Conservation (phyloP, 2,888 invertebrate genomes). For the Polia nebulosa region DNA sequence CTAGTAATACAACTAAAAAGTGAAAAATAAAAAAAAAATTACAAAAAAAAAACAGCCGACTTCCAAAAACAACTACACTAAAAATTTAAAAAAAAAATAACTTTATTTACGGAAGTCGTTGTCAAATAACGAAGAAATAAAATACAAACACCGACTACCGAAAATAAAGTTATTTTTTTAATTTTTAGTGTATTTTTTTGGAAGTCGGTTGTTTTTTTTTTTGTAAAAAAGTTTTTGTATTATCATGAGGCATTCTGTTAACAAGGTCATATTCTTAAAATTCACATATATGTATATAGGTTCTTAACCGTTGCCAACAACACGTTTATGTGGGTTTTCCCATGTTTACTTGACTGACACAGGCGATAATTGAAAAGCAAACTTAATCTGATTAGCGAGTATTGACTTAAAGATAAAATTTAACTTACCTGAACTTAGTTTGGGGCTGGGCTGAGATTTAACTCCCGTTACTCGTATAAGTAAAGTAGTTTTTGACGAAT, state of each 20-base stretch:
- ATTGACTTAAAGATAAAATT: constrained; percentile 7
- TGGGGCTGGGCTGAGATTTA: neutral
- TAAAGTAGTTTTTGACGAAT: neutral
- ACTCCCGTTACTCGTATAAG: constrained; percentile 13
- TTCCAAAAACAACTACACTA: too few species aligned
- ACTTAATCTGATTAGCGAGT: constrained; percentile 20
- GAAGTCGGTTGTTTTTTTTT: too few species aligned
- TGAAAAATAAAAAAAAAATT: too few species aligned
- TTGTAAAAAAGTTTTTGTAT: too few species aligned
- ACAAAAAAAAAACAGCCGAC: too few species aligned
- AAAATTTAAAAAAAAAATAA: too few species aligned
- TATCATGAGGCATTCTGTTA: neutral
- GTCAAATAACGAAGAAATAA: too few species aligned
- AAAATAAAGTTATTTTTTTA: too few species aligned
- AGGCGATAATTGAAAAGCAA: constrained; percentile 32
- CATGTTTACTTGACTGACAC: constrained; percentile 3
- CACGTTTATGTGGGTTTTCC: constrained; percentile 23
- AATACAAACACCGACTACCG: too few species aligned
- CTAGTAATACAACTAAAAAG: too few species aligned
- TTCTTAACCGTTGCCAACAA: constrained; percentile 8
- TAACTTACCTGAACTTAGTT: neutral
- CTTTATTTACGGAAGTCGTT: too few species aligned
- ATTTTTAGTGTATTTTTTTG: too few species aligned
- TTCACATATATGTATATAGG: neutral
- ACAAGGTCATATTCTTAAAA: constrained; percentile 6